phyloP scores from a whole-genome alignment of 37 sponge, comb jelly and placozoan genomes.

The Aphrocallistes beatrix region DNA sequence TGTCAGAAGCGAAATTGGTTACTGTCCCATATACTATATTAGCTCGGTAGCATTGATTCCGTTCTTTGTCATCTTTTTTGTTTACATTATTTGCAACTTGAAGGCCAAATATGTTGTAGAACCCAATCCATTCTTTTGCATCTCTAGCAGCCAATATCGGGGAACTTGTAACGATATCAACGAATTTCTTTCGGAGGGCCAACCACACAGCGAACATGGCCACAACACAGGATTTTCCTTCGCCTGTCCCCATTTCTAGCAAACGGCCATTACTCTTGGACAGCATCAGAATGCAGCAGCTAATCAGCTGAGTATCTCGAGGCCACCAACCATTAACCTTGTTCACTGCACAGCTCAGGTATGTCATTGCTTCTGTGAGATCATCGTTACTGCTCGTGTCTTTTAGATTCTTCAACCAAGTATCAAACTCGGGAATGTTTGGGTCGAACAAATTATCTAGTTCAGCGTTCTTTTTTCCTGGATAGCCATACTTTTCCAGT shows the following conservation, averaged over 20 bases:
- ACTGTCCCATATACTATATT: slow-evolving; percentile 24
- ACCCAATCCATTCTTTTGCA: background rate
- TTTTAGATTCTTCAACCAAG: too few relatives aligned
- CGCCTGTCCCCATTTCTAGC: slow-evolving; percentile 28
- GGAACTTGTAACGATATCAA: slow-evolving; percentile 27
- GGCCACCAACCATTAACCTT: too few relatives aligned
- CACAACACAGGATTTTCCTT: slow-evolving; percentile 30
- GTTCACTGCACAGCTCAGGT: too few relatives aligned
- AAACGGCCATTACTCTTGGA: slow-evolving; percentile 21
- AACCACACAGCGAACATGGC: slow-evolving; percentile 33
- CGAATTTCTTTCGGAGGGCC: slow-evolving; percentile 15
- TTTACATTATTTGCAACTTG: slow-evolving; percentile 3
- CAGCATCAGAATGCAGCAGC: background rate
- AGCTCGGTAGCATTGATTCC: background rate
- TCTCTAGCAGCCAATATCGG: slow-evolving; percentile 20
- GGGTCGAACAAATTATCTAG: too few relatives aligned
- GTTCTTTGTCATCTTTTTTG: background rate
- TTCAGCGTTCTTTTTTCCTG: too few relatives aligned
- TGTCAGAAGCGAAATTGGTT: slow-evolving; percentile 20
- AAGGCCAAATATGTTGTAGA: background rate
- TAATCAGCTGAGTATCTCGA: slow-evolving; percentile 13
- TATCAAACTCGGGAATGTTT: too few relatives aligned
- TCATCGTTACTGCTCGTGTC: too few relatives aligned
- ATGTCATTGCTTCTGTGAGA: too few relatives aligned
- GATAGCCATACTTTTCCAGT: too few relatives aligned